A percentile compares a stretch with the other conserved stretches of the same genome.
Conservation (phyloP, 2,888 invertebrate genomes). For the Hoplodrina ambigua region DNA sequence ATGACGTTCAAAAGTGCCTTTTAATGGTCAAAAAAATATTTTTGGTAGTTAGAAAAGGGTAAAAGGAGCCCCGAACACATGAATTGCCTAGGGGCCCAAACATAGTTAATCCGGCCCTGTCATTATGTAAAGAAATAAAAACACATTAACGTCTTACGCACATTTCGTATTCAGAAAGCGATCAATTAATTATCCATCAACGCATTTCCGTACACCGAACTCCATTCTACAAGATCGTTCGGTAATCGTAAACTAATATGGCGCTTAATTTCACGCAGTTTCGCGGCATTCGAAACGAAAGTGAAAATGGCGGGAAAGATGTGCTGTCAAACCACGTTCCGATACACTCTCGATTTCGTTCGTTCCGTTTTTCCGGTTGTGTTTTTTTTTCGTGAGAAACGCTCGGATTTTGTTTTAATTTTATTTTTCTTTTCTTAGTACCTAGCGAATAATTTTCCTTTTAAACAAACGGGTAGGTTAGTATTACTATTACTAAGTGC, state of each 20-base stretch:
- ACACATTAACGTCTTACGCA: slow-evolving; percentile 34
- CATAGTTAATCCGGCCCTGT: too few relatives aligned
- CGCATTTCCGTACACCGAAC: slow-evolving; percentile 33
- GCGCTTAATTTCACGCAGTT: slow-evolving; percentile 68
- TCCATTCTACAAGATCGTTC: slow-evolving; percentile 32
- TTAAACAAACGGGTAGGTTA: not conserved
- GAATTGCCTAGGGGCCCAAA: too few relatives aligned
- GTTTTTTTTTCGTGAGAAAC: slow-evolving; percentile 17
- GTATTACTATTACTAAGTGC: too few relatives aligned
- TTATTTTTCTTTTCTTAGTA: not conserved
- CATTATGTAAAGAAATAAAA: slow-evolving; percentile 20
- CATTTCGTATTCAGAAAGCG: slow-evolving; percentile 51
- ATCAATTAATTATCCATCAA: slow-evolving; percentile 31
- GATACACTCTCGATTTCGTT: slow-evolving; percentile 73
- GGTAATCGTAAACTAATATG: slow-evolving; percentile 57
- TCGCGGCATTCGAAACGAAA: slow-evolving; percentile 73
- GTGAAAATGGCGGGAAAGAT: slow-evolving; percentile 77
- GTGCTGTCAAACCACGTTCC: slow-evolving; percentile 73
- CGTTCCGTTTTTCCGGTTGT: slow-evolving; percentile 31
- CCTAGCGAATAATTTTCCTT: not conserved
- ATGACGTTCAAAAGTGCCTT: too few relatives aligned
- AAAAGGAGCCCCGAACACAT: too few relatives aligned
- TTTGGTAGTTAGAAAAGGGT: too few relatives aligned
- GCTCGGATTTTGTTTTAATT: not conserved
- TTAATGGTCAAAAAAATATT: too few relatives aligned